Base-by-base conservation (phyloP, 2,888 invertebrate species). In the Trichogramma dendrolimi region DNA sequence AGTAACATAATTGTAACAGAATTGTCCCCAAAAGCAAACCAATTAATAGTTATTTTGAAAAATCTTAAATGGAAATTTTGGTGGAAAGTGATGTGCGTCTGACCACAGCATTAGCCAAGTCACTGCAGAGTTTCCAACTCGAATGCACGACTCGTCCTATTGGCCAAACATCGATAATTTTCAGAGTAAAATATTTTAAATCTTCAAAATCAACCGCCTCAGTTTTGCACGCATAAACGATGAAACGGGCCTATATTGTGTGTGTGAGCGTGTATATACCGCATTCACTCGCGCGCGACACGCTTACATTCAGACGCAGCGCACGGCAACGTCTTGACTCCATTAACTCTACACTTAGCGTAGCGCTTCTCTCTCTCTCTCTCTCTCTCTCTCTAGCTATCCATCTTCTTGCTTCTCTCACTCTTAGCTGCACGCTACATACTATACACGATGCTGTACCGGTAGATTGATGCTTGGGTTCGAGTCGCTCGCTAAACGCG, bases 291-390 rank as follows among this genome's bases (percentile, higher is more conserved):
- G 14, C 49, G 10, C 49, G 43, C 54, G 58, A 41, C 61, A 49
- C 63, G 60, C 57, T 63, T 60, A 63, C 58, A 50, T 60, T 39
- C 39, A 47, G 46, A 14, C 42, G 55, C 57, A 52, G 39, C 58
- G 61, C 60, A 60, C 64, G 67, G 66, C 72, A 71, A 71, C 73
- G 73, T 75, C 74, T 75, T 76, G 77, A 76, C 77, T 78, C 77
- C 76, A 79, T 79, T 78, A 78, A 77, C 78, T 77, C 76, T 73
- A 79, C 78, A 78, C 79, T 79, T 78, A 79, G 74, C 72, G 71
- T 72, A 73, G 71, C 72, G 73, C 73, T 71, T 70, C 71, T 53
- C 49, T 11, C 14, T 11, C 47, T 40, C 8, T 47, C 14, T 27
- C 41, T 53, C 53, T 42, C 11, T 6, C 11, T 39, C n/a, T 38